These are phyloP conservation scores for Calephelis virginiensis DNA, from an alignment of 1,140 invertebrate genomes.

Conservation along the genomic window DNA sequence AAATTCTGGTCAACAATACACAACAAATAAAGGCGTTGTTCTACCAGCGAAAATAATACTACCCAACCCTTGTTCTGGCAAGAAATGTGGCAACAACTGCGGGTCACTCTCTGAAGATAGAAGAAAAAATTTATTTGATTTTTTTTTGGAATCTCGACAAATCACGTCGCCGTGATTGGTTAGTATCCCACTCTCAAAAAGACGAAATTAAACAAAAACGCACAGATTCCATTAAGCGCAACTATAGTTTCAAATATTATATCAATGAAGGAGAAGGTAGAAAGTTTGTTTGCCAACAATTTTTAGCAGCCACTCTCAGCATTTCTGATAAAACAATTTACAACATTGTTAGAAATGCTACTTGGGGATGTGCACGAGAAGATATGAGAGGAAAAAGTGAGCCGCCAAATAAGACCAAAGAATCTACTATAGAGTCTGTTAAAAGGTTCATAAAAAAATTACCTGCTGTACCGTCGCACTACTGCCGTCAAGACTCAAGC, in stretches of 20 bases:
- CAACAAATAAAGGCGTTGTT: no score
- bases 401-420: slow-evolving; percentile 34
- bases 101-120: no score
- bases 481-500: slow-evolving; percentile 29
- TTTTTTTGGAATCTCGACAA: no score
- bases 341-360: slow-evolving; percentile 17
- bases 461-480: slow-evolving; percentile 38
- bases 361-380: slow-evolving; percentile 27
- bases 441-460: slow-evolving; percentile 34
- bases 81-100: no score
- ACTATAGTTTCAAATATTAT: slow-evolving; percentile 18
- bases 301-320: slow-evolving; percentile 30
- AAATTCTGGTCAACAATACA: no score
- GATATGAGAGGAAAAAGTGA: slow-evolving; percentile 31
- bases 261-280: slow-evolving; percentile 31
- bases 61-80: no score
- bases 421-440: slow-evolving; percentile 17
- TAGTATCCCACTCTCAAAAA: not conserved
- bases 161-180: no score
- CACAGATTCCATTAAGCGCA: slow-evolving; percentile 3
- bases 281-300: slow-evolving; percentile 29
- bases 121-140: no score
- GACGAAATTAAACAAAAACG: slow-evolving; percentile 3
- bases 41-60: no score
- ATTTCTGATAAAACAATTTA: slow-evolving; percentile 30